Evolutionary conservation across 1,140 invertebrate species (phyloP).

Genomic region (Eupristina koningsbergeri): DNA sequence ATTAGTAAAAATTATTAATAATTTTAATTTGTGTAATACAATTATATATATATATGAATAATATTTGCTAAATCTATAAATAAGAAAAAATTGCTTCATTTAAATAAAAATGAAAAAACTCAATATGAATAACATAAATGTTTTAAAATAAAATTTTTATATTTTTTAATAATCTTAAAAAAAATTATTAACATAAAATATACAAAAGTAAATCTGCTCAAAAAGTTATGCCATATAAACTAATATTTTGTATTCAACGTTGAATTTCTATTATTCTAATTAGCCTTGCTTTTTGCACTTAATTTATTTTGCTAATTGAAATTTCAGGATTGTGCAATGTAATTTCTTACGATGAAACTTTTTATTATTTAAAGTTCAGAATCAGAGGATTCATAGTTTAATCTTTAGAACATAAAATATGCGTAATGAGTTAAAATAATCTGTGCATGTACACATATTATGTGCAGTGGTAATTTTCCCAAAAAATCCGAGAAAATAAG

Average conservation of each 20-base stretch:
- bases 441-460: neutral
- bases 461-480: neutral
- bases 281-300: neutral
- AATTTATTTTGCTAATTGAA: constrained; percentile 4
- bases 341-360: neutral
- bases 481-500: neutral
- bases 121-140: no score
- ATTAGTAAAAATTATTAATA: no score
- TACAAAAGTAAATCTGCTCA: neutral
- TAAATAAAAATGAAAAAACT: no score
- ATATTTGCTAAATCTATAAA: no score
- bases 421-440: neutral
- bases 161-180: neutral
- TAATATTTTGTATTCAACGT: neutral
- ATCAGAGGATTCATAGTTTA: neutral
- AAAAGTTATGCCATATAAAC: neutral
- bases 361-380: constrained; percentile 8
- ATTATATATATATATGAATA: no score
- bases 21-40: no score
- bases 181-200: neutral
- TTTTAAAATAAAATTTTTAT: no score
- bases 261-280: neutral
- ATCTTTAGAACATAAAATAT: neutral
- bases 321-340: neutral
- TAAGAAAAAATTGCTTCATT: no score